phyloP scores from a whole-genome alignment of 2,797 vertebrate species.

The Alfaro cultratus region DNA sequence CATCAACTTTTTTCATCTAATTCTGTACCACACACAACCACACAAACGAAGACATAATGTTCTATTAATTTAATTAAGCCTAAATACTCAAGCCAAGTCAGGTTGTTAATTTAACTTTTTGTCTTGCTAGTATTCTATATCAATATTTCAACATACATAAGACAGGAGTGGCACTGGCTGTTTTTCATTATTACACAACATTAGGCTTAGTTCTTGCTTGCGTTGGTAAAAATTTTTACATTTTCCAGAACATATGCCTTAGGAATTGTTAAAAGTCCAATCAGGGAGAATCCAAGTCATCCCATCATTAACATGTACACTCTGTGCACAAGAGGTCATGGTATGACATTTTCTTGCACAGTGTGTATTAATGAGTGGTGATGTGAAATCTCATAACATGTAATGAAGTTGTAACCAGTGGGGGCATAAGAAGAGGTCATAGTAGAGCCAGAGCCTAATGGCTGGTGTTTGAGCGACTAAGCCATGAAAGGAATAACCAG shows the following conservation, averaged over 20 bases:
- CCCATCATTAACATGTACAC: constrained; percentile 1
- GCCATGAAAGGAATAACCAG: constrained; percentile 59
- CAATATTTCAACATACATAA: neutral
- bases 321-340: constrained; percentile 9
- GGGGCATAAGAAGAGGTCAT: constrained; percentile 28
- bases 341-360: neutral
- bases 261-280: constrained; percentile 3
- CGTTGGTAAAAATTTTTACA: neutral
- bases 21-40: too few species aligned
- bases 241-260: neutral
- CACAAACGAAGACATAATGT: neutral
- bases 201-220: neutral
- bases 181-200: neutral
- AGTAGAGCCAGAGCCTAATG: constrained; percentile 34
- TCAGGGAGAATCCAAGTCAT: neutral
- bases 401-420: constrained; percentile 8
- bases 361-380: constrained; percentile 1
- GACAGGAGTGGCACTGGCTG: constrained; percentile 2
- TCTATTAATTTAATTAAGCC: neutral
- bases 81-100: neutral
- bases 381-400: constrained; percentile 1
- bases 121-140: neutral
- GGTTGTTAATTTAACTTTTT: neutral
- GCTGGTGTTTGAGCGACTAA: constrained; percentile 41
- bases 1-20: neutral